phyloP scores from a whole-genome alignment of 2,797 vertebrate genomes.

The Myotis myotis region DNA sequence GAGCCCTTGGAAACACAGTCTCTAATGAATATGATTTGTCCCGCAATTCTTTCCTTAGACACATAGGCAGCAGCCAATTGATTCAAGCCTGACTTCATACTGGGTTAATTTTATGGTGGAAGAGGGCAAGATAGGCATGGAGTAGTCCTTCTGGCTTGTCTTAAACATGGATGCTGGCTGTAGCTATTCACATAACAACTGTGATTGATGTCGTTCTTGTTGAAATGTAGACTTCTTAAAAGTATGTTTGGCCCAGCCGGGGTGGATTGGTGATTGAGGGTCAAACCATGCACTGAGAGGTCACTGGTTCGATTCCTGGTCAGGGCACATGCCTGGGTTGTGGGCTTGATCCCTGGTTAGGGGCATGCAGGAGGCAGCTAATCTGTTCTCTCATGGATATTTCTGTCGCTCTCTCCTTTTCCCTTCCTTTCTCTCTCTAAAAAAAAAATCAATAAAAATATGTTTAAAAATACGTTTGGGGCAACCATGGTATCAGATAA shows the following conservation, averaged over 20 bases:
- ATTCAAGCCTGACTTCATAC: neutral
- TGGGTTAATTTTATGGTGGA: neutral
- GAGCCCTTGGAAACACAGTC: neutral
- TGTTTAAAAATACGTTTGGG: neutral
- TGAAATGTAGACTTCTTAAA: neutral
- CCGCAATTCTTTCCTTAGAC: neutral
- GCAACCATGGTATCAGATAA: neutral
- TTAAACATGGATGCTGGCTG: neutral
- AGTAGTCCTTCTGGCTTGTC: neutral
- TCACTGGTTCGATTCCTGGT: too few species aligned
- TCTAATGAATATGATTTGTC: neutral
- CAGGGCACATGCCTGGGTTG: too few species aligned
- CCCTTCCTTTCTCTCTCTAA: too few species aligned
- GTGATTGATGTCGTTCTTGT: conserved; percentile 14
- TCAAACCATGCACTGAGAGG: too few species aligned
- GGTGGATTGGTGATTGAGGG: too few species aligned
- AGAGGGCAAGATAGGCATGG: neutral
- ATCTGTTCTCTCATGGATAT: too few species aligned
- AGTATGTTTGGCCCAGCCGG: neutral
- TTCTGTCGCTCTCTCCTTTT: too few species aligned
- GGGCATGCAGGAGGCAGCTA: too few species aligned
- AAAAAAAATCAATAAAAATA: too few species aligned
- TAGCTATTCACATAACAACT: neutral
- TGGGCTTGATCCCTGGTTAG: too few species aligned
- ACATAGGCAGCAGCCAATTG: neutral